A percentile compares a stretch with the other conserved stretches of the same genome.
Evolutionary conservation across 2,888 invertebrate species (phyloP).

Genomic region (Spicauda simplicius): DNA sequence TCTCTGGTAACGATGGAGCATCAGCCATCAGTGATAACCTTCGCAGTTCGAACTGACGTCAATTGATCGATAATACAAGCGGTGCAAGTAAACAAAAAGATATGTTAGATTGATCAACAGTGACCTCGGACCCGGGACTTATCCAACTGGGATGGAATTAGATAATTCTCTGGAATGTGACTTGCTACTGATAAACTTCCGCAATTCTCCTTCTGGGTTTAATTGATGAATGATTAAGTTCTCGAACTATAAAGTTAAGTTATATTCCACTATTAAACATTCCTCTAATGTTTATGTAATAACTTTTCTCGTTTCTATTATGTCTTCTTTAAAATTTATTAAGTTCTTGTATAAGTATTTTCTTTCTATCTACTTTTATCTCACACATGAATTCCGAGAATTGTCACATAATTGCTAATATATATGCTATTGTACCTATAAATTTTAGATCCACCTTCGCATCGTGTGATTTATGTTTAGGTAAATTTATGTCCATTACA

Average conservation of each 20-base stretch:
- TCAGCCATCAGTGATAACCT: conserved; percentile 65
- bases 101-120: conserved; percentile 53
- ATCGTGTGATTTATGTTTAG: conserved; percentile 14
- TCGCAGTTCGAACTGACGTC: conserved; percentile 70
- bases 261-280: too few relatives aligned
- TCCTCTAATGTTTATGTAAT: not conserved
- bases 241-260: too few relatives aligned
- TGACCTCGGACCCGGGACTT: conserved; percentile 30
- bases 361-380: not conserved
- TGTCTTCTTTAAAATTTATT: not conserved
- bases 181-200: conserved; percentile 11
- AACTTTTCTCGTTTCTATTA: not conserved
- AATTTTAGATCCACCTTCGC: conserved; percentile 15
- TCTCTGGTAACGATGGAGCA: conserved; percentile 47
- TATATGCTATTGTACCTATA: conserved; percentile 5
- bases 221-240: not conserved
- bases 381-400: not conserved
- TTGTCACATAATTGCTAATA: conserved; percentile 10
- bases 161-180: conserved; percentile 13
- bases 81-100: conserved; percentile 69
- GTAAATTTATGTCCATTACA: conserved; percentile 19
- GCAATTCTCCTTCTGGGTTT: conserved; percentile 6
- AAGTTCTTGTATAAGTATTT: not conserved
- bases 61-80: conserved; percentile 69
- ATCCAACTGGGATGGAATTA: conserved; percentile 21